Percentiles rank a stretch among this genome's conserved stretches.
Evolutionary conservation across 2,888 invertebrate genomes (phyloP).

Genomic region (Mimumesa dahlbomi): DNA sequence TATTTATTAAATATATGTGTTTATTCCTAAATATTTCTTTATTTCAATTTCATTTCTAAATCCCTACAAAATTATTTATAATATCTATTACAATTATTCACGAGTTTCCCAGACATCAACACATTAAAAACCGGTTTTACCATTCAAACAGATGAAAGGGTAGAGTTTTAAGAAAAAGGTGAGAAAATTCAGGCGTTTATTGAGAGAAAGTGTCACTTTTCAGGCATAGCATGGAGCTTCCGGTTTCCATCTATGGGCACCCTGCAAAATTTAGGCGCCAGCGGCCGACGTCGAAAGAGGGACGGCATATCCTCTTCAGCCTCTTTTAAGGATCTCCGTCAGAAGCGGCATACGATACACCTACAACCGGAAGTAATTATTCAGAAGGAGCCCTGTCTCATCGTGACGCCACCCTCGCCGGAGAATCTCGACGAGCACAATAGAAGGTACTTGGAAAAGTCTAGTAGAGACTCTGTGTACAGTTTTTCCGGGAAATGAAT

Average conservation of each 20-base stretch:
- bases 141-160: too few species aligned
- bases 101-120: too few species aligned
- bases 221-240: constrained; percentile 77
- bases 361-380: constrained; percentile 69
- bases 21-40: background rate
- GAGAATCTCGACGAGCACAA: constrained; percentile 38
- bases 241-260: constrained; percentile 74
- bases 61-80: too few species aligned
- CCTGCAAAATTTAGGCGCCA: constrained; percentile 71
- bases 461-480: too few species aligned
- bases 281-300: constrained; percentile 69
- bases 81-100: too few species aligned
- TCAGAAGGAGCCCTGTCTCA: constrained; percentile 67
- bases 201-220: constrained; percentile 10
- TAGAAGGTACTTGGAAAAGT: constrained; percentile 37
- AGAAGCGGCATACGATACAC: constrained; percentile 71
- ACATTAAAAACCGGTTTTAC: too few species aligned
- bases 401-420: constrained; percentile 70
- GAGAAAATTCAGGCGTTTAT: too few species aligned
- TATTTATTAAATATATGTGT: background rate
- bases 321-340: constrained; percentile 68
- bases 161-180: too few species aligned
- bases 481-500: too few species aligned
- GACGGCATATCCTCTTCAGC: constrained; percentile 59
- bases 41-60: background rate